Conservation (phyloP, 2,113 vertebrate genomes). For the Gambusia affinis region DNA sequence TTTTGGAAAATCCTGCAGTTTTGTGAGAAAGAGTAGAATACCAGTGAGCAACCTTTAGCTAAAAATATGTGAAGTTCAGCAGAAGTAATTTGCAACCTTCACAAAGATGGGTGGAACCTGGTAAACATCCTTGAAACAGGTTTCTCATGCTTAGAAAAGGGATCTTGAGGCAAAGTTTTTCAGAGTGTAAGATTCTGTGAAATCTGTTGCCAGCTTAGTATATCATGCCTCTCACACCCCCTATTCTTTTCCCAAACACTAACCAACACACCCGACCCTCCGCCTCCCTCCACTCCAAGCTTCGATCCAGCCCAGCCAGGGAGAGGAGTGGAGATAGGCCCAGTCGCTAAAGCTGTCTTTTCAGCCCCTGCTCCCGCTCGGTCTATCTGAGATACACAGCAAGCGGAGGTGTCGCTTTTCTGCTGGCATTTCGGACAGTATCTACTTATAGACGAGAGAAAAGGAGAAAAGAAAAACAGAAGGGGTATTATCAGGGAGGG, state of each 20-base stretch:
- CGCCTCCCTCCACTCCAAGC: slow-evolving; percentile 65
- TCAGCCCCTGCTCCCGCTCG: slow-evolving; percentile 78
- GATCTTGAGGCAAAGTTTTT: slow-evolving; percentile 75
- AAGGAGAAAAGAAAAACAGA: slow-evolving; percentile 84
- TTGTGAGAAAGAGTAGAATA: not conserved
- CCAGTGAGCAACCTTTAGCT: slow-evolving; percentile 31
- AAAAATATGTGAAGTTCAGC: slow-evolving; percentile 53
- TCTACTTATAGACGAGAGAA: slow-evolving; percentile 83
- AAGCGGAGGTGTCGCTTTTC: slow-evolving; percentile 86
- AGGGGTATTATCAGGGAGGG: slow-evolving; percentile 87
- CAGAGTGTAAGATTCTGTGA: slow-evolving; percentile 69
- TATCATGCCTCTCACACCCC: slow-evolving; percentile 76
- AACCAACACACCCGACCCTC: slow-evolving; percentile 65
- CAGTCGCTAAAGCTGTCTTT: slow-evolving; percentile 84
- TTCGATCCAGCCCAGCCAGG: slow-evolving; percentile 75
- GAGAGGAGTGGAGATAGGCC: slow-evolving; percentile 80
- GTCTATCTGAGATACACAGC: slow-evolving; percentile 85
- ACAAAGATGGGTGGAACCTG: slow-evolving; percentile 60
- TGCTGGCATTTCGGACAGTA: slow-evolving; percentile 87
- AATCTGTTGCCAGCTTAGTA: slow-evolving; percentile 77
- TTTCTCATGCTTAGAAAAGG: slow-evolving; percentile 67
- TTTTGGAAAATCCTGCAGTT: not conserved
- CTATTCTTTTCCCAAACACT: slow-evolving; percentile 75
- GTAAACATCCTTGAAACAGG: slow-evolving; percentile 74
- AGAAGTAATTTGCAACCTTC: slow-evolving; percentile 34